Conservation (phyloP, 2,888 invertebrate genomes). For the Cerastoderma edule region DNA sequence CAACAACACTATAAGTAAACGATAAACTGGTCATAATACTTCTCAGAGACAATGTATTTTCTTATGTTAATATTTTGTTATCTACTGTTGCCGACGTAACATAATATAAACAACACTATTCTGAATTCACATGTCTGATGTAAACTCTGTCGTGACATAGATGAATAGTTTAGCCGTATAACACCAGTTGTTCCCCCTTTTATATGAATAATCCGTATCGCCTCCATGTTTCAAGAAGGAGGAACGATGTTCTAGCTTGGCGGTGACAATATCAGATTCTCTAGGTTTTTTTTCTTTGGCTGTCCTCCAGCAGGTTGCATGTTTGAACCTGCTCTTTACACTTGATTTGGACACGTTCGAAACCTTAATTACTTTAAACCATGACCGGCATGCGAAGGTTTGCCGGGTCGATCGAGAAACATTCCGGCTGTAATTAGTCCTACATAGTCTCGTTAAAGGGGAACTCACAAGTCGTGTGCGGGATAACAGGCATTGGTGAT, state of each 20-base stretch:
- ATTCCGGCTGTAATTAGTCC: slow-evolving; percentile 29
- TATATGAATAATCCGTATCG: too few relatives aligned
- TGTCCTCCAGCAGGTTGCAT: slow-evolving; percentile 25
- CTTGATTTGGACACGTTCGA: slow-evolving; percentile 33
- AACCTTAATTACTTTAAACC: slow-evolving; percentile 25
- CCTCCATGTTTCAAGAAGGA: too few relatives aligned
- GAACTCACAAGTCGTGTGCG: too few relatives aligned
- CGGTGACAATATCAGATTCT: too few relatives aligned
- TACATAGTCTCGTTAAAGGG: slow-evolving; percentile 8
- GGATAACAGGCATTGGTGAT: too few relatives aligned
- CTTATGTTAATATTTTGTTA: too few relatives aligned
- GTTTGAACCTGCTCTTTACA: slow-evolving; percentile 38
- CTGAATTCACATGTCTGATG: neutral
- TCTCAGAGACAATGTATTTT: too few relatives aligned
- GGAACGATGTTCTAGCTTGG: too few relatives aligned
- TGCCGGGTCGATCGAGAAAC: slow-evolving; percentile 7
- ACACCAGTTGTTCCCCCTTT: neutral
- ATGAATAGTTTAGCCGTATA: neutral
- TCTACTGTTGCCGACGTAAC: too few relatives aligned
- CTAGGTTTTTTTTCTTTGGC: neutral
- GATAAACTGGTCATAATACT: too few relatives aligned
- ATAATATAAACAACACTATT: too few relatives aligned
- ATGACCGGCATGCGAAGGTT: slow-evolving; percentile 20
- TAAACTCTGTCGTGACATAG: neutral
- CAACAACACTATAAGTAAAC: too few relatives aligned